These are phyloP conservation scores for Centruroides vittatus DNA, from an alignment of 1,140 invertebrate genomes.

Conservation along the genomic window DNA sequence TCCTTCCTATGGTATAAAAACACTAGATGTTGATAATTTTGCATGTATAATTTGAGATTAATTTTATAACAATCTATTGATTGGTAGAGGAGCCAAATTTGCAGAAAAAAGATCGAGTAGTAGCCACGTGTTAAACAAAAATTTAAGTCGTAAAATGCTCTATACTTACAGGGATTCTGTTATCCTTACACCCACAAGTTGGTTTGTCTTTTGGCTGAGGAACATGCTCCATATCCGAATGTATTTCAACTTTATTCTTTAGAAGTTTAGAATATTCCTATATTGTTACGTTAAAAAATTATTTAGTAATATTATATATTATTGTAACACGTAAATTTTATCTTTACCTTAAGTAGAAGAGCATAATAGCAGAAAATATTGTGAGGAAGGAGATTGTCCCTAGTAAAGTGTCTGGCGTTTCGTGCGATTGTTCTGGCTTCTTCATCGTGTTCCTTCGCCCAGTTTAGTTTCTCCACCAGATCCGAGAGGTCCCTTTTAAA, in stretches of 20 bases:
- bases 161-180: no score
- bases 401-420: slow-evolving; percentile 55
- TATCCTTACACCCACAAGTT: no score
- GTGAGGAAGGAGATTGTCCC: slow-evolving; percentile 62
- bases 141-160: no score
- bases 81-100: no score
- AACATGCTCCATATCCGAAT: slow-evolving; percentile 59
- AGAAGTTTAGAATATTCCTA: slow-evolving; percentile 60
- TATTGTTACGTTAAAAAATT: slow-evolving; percentile 19
- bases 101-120: no score
- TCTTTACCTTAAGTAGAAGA: slow-evolving; percentile 51
- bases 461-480: slow-evolving; percentile 55
- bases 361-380: slow-evolving; percentile 84
- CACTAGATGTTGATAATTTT: no score
- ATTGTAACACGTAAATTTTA: neutral
- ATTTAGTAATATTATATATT: neutral
- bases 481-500: slow-evolving; percentile 65
- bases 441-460: slow-evolving; percentile 63
- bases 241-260: slow-evolving; percentile 39
- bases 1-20: no score
- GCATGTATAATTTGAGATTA: no score
- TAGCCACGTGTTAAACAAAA: no score
- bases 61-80: no score
- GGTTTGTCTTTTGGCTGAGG: slow-evolving; percentile 32
- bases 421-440: slow-evolving; percentile 50